Evolutionary conservation across 2,797 vertebrate genomes (phyloP), one percentile per base, ranked within the genome.

Genomic region (Syncerus caffer): DNA sequence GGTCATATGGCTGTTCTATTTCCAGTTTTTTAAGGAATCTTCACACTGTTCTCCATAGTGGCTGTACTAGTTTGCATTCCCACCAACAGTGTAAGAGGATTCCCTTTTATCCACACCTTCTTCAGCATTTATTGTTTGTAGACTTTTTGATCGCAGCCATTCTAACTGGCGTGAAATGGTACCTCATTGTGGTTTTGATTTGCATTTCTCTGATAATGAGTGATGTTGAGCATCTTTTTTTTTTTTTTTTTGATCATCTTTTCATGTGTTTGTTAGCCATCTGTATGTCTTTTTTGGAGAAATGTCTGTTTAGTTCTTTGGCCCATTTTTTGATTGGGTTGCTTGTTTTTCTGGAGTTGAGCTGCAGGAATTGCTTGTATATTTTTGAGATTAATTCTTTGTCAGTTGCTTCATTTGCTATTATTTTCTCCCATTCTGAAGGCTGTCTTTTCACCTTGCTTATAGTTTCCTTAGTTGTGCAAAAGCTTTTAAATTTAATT

Each of bases 91-190:
- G 31, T 64, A 19, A 64, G 31, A 64, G 7, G 62, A 0, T n/a
- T 64, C 16, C 7, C 16, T n/a, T n/a, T 64, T 19, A 16, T 19
- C 62, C 31, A 17, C 4, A 64, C 0, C 62, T 2, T 64, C 31
- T 64, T 4, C 16, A 64, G 16, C 31, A 19, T 64, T n/a, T 64
- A 64, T n/a, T 64, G 62, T 0, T 64, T 64, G 62, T 64, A 64
- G 31, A 64, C 16, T 64, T 64, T 64, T 64, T 0, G 62, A n/a
- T 64, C 0, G 0, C 16, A n/a, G 7, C 7, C 62, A 64, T 64
- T 9, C 31, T 64, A 62, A 64, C 15, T 4, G 15, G 62, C 0
- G 0, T 64, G 31, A 1, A 4, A 17, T n/a, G 15, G 16, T 64
- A 64, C 7, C 31, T 64, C 31, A 10, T 19, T 19, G 62, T n/a